These are phyloP conservation scores for Aquatica leii DNA, from an alignment of 2,888 invertebrate species.

Conservation along the genomic window DNA sequence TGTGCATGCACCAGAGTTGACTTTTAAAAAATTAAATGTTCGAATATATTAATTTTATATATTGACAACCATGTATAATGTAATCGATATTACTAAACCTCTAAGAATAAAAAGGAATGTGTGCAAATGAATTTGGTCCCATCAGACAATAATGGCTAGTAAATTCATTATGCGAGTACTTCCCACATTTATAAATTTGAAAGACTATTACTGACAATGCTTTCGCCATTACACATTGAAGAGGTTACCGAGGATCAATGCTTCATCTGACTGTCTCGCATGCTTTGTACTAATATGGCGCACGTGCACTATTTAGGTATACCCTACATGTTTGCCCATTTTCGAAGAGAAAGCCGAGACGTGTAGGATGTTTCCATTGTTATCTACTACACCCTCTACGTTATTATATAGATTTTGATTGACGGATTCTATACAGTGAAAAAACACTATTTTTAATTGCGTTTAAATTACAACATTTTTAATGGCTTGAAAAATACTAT, in stretches of 20 bases:
- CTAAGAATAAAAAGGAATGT: too few species aligned
- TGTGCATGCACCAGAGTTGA: too few species aligned
- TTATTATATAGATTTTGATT: constrained; percentile 24
- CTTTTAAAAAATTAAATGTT: too few species aligned
- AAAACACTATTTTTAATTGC: too few species aligned
- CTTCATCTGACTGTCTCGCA: constrained; percentile 22
- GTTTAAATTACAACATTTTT: too few species aligned
- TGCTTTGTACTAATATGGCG: constrained; percentile 33
- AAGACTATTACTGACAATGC: background rate
- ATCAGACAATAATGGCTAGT: too few species aligned
- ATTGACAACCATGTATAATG: too few species aligned
- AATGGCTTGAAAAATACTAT: too few species aligned
- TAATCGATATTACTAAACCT: too few species aligned
- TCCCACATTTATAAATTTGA: background rate
- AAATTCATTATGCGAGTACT: background rate
- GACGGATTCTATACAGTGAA: too few species aligned
- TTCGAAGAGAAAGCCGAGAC: constrained; percentile 34
- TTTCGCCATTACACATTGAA: constrained; percentile 18
- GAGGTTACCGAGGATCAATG: constrained; percentile 21
- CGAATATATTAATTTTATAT: too few species aligned
- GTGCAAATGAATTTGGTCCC: too few species aligned
- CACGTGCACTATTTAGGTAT: constrained; percentile 27
- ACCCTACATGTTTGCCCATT: constrained; percentile 33
- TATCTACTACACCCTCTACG: constrained; percentile 25
- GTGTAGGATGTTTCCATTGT: constrained; percentile 32